Conservation (phyloP, 1,140 invertebrate species). For the Thereuonema tuberculata region DNA sequence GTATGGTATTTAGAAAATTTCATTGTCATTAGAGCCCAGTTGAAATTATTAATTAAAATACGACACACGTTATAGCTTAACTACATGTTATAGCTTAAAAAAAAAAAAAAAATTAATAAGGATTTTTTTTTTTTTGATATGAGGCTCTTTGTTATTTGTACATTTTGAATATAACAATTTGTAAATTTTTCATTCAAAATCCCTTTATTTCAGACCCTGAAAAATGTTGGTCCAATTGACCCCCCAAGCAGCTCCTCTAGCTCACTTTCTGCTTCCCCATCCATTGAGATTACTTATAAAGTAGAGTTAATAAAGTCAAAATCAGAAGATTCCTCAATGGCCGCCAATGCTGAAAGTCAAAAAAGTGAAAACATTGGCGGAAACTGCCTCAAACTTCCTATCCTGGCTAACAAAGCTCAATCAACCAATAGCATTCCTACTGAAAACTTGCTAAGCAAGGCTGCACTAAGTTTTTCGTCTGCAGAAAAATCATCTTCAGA, state of each 20-base stretch:
- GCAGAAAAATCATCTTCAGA: too few species aligned
- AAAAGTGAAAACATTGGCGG: neutral
- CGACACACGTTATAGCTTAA: too few species aligned
- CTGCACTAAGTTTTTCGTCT: neutral
- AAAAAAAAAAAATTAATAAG: too few species aligned
- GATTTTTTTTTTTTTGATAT: too few species aligned
- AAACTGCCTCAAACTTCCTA: neutral
- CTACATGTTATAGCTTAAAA: too few species aligned
- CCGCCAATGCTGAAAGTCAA: neutral
- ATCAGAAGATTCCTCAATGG: neutral
- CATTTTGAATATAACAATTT: too few species aligned
- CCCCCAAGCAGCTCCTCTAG: neutral
- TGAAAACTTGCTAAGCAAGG: neutral
- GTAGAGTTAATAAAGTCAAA: constrained; percentile 2
- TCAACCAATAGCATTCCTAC: neutral
- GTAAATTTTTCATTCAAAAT: too few species aligned
- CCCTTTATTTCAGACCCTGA: constrained; percentile 5
- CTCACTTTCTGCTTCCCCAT: neutral
- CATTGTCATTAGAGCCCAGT: too few species aligned
- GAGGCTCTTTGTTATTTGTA: too few species aligned
- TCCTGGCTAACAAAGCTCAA: neutral
- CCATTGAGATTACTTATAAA: neutral
- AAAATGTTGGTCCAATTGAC: neutral
- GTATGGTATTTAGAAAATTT: too few species aligned
- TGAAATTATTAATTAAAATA: too few species aligned